Conservation (phyloP, 2,797 vertebrate genomes). For the Malacoraja senta region DNA sequence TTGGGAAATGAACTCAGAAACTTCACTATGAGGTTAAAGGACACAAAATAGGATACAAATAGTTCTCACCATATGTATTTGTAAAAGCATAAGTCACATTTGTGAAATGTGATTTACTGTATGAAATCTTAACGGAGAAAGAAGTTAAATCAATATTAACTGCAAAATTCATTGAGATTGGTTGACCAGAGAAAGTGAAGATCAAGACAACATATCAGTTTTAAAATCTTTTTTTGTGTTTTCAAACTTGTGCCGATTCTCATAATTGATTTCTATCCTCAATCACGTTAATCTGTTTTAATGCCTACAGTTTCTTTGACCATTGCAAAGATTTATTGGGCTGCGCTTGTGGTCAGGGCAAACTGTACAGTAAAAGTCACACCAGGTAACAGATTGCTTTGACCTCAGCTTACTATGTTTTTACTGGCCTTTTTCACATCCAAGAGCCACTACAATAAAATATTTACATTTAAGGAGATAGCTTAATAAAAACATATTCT, state of each 20-base stretch:
- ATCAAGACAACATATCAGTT: not conserved
- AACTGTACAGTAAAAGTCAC: slow-evolving; percentile 29
- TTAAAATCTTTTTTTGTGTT: not conserved
- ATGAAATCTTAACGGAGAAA: not conserved
- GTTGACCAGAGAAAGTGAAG: not conserved
- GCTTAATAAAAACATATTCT: not conserved
- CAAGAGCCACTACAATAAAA: not conserved
- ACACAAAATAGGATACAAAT: not conserved
- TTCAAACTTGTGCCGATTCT: not conserved
- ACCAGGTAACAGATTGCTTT: slow-evolving; percentile 16
- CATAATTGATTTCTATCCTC: not conserved
- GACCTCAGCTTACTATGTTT: not conserved
- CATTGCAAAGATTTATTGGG: slow-evolving; percentile 22
- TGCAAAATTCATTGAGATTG: not conserved
- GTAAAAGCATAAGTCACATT: not conserved
- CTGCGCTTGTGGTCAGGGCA: slow-evolving; percentile 19
- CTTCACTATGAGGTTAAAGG: not conserved
- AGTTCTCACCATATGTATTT: not conserved
- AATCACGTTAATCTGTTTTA: slow-evolving; percentile 5
- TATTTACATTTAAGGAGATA: slow-evolving; percentile 7
- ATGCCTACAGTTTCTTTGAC: not conserved
- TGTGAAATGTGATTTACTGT: not conserved
- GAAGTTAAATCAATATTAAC: not conserved
- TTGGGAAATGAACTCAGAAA: not conserved
- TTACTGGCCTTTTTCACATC: not conserved